Percentiles rank a stretch among this genome's conserved stretches.
These are phyloP conservation scores for Tapera naevia DNA, from an alignment of 2,797 vertebrate genomes.

Conservation along the genomic window DNA sequence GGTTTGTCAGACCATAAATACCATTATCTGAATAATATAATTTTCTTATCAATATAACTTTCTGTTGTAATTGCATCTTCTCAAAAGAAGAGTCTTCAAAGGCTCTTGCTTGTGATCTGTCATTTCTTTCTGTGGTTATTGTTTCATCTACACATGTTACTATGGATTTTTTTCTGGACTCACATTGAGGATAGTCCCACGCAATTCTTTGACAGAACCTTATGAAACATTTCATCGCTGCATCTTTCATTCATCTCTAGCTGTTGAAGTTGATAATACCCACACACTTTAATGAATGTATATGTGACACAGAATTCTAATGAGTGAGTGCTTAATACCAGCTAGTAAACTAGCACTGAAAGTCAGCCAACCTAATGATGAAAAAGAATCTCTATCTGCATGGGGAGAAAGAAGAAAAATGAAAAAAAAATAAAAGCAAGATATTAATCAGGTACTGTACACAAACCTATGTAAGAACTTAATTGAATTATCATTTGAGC, in stretches of 20 bases:
- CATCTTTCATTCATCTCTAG: constrained; percentile 9
- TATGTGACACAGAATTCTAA: background rate
- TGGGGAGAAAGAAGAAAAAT: background rate
- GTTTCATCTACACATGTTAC: background rate
- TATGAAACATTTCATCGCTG: background rate
- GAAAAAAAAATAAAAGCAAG: background rate
- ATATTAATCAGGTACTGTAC: background rate
- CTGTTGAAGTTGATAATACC: background rate
- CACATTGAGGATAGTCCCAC: background rate
- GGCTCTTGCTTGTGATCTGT: background rate
- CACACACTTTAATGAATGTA: background rate
- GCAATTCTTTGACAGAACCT: background rate
- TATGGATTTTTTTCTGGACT: background rate
- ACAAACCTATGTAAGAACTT: background rate
- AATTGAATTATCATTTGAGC: background rate
- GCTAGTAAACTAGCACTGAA: background rate
- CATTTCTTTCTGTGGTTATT: background rate
- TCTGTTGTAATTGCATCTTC: background rate
- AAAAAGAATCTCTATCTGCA: background rate
- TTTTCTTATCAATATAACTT: background rate
- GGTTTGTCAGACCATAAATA: background rate
- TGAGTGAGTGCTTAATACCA: background rate
- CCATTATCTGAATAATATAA: background rate
- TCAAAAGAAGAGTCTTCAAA: background rate
- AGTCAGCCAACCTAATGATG: background rate